These are phyloP conservation scores for Sarcophaga rosellei DNA, from an alignment of 2,888 invertebrate species.

Conservation along the genomic window DNA sequence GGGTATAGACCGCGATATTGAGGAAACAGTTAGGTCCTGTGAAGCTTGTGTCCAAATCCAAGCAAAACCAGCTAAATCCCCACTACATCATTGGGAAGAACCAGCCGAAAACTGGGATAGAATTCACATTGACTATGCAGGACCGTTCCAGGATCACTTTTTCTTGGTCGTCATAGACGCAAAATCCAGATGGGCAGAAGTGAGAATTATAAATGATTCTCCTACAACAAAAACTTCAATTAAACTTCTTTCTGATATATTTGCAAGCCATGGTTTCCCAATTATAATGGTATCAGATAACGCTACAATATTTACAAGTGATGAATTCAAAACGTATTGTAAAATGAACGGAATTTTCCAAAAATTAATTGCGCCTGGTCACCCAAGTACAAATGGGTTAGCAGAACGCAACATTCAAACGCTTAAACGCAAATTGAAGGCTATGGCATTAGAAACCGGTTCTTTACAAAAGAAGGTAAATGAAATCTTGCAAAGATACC, in stretches of 20 bases:
- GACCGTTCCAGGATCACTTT: too few relatives aligned
- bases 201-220: conserved; percentile 8
- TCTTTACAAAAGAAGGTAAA: not conserved
- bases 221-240: conserved; percentile 22
- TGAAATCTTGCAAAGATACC: not conserved
- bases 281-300: conserved; percentile 27
- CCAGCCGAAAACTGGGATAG: too few relatives aligned
- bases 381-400: not conserved
- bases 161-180: conserved; percentile 29
- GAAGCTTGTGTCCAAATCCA: too few relatives aligned
- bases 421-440: too few relatives aligned
- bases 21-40: too few relatives aligned
- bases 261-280: conserved; percentile 27
- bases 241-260: conserved; percentile 12
- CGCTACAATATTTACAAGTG: conserved; percentile 31
- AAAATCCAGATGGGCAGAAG: conserved; percentile 33
- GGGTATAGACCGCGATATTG: too few relatives aligned
- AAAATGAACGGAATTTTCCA: conserved; percentile 3
- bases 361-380: not conserved
- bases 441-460: too few relatives aligned
- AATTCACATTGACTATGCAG: too few relatives aligned
- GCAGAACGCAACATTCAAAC: not conserved
- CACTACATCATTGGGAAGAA: too few relatives aligned
- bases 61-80: too few relatives aligned
- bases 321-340: conserved; percentile 28